These are phyloP conservation scores for Sebastes minor DNA, from an alignment of 2,797 vertebrate species.

Conservation along the genomic window DNA sequence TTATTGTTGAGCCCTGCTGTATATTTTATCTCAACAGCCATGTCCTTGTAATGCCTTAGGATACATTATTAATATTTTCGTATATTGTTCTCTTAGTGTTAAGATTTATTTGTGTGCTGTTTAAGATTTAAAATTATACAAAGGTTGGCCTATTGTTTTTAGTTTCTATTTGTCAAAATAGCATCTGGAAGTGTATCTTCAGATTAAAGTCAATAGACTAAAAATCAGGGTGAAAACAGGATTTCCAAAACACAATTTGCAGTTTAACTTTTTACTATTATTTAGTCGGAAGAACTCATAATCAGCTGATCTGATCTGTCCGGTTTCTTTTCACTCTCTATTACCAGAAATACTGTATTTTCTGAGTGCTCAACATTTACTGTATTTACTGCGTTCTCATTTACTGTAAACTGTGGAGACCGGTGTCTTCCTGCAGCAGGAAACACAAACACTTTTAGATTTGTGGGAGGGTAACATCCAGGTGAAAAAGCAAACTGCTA, in stretches of 20 bases:
- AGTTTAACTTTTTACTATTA: background rate
- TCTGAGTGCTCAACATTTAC: background rate
- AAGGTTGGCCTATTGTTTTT: background rate
- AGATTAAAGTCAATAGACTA: background rate
- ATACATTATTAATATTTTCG: background rate
- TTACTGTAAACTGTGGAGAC: slow-evolving; percentile 4
- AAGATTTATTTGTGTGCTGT: background rate
- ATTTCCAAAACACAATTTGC: background rate
- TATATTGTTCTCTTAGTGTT: background rate
- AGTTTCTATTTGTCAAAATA: background rate
- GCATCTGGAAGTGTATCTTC: background rate
- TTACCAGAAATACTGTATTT: background rate
- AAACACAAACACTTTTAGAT: background rate
- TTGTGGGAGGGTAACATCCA: background rate
- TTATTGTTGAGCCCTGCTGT: too few species aligned
- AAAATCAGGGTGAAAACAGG: background rate
- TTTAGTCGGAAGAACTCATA: background rate
- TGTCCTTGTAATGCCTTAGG: background rate
- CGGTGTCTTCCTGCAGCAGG: slow-evolving; percentile 14
- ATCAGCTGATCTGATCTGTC: background rate
- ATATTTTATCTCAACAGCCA: background rate
- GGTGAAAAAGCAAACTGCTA: background rate
- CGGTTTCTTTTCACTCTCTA: background rate
- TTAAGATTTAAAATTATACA: too few species aligned
- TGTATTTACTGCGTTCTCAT: background rate